A percentile compares a stretch with the other conserved stretches of the same genome.
Conservation (phyloP, 1,140 invertebrate species). For the Ips nitidus region DNA sequence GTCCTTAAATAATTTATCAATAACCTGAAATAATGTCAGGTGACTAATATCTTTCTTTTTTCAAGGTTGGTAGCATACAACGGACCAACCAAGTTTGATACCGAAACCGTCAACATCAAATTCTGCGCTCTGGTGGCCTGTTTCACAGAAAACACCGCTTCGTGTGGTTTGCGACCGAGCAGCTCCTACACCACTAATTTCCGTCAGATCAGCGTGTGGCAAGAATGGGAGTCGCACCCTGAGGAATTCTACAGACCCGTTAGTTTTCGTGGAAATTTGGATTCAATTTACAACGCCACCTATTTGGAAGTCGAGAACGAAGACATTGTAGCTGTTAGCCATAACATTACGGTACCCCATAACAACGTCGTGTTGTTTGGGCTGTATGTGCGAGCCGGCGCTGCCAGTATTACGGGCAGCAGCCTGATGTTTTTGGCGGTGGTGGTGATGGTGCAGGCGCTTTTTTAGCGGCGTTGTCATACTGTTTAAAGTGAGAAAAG, state of each 20-base stretch:
- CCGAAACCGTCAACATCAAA: conserved; percentile 12
- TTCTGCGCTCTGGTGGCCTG: conserved; percentile 37
- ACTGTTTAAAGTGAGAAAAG: conserved; percentile 10
- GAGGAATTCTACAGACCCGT: conserved; percentile 35
- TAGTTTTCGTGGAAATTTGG: conserved; percentile 26
- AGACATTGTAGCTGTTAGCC: conserved; percentile 14
- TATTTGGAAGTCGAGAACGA: conserved; percentile 20
- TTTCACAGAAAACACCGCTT: conserved; percentile 20
- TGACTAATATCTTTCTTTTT: background rate
- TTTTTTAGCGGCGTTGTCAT: conserved; percentile 14
- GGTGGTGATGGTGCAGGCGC: background rate
- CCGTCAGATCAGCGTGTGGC: conserved; percentile 30
- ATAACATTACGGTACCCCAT: conserved; percentile 14
- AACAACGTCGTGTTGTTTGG: conserved; percentile 36
- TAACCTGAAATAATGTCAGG: background rate
- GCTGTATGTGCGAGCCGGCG: conserved; percentile 26
- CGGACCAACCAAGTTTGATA: conserved; percentile 16
- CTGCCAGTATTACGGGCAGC: conserved; percentile 9
- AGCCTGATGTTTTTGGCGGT: conserved; percentile 7
- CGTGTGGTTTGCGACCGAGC: conserved; percentile 28
- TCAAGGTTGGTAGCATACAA: conserved; percentile 34
- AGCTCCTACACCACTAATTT: conserved; percentile 31
- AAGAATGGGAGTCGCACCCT: conserved; percentile 11
- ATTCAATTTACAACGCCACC: conserved; percentile 28
- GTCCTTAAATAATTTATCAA: background rate